Evolutionary conservation across 2,797 vertebrate species (phyloP).

Genomic region (Acanthurus tractus): DNA sequence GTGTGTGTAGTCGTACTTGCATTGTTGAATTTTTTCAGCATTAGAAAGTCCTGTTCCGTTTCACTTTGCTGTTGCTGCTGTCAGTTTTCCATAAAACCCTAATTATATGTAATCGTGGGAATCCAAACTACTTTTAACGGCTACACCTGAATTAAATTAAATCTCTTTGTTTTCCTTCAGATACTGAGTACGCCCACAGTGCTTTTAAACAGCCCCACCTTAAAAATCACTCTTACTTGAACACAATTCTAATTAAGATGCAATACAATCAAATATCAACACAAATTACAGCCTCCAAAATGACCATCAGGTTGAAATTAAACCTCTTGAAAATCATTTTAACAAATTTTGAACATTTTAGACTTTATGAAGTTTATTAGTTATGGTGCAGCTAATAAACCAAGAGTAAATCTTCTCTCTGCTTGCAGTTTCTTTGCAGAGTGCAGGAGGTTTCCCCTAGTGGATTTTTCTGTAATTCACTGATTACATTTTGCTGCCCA

Average conservation of each 20-base stretch:
- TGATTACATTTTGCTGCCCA: neutral
- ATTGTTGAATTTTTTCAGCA: conserved; percentile 20
- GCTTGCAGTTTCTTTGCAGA: neutral
- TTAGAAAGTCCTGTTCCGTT: conserved; percentile 21
- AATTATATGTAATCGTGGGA: conserved; percentile 22
- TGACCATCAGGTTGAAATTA: neutral
- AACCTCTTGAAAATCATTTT: neutral
- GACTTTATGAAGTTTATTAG: neutral
- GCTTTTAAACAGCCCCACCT: neutral
- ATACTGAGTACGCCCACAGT: neutral
- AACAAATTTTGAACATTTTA: neutral
- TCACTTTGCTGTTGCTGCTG: conserved; percentile 22
- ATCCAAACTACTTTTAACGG: conserved; percentile 22
- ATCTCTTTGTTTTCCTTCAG: too few relatives aligned
- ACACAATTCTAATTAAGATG: too few relatives aligned
- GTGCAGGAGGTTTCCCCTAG: neutral
- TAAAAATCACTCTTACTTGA: neutral
- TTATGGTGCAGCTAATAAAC: too few relatives aligned
- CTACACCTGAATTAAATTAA: neutral
- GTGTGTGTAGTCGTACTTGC: conserved; percentile 4
- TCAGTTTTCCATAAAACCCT: conserved; percentile 31
- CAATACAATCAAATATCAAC: too few relatives aligned
- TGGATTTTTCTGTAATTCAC: neutral
- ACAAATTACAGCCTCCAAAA: neutral
- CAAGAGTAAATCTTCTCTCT: neutral